A percentile compares a stretch with the other conserved stretches of the same genome.
phyloP scores from a whole-genome alignment of 2,888 invertebrate genomes.

The Aspidapion aeneum region DNA sequence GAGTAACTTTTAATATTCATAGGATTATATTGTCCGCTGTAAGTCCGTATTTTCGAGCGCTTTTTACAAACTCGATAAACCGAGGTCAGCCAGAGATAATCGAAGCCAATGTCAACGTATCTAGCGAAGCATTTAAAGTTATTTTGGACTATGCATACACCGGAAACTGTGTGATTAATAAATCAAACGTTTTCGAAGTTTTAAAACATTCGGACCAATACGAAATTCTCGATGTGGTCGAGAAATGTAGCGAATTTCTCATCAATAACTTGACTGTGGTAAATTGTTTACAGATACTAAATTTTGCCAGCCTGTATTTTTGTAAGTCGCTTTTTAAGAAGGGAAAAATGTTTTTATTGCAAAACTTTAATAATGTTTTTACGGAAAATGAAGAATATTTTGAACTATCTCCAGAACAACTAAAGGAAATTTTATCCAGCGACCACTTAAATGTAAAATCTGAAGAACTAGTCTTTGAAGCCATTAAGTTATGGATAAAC shows the following conservation, averaged over 20 bases:
- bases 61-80: constrained; percentile 66
- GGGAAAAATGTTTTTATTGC: constrained; percentile 46
- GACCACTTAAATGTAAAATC: constrained; percentile 69
- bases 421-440: constrained; percentile 61
- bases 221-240: constrained; percentile 68
- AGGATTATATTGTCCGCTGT: constrained; percentile 67
- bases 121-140: constrained; percentile 57
- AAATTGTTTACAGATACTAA: constrained; percentile 69
- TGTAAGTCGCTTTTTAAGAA: constrained; percentile 63
- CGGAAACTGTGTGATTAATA: constrained; percentile 60
- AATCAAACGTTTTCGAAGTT: constrained; percentile 66
- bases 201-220: constrained; percentile 70
- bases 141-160: constrained; percentile 76
- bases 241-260: constrained; percentile 65
- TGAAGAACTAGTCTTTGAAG: constrained; percentile 73
- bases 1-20: constrained; percentile 61
- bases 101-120: constrained; percentile 58
- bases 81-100: constrained; percentile 58
- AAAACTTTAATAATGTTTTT: constrained; percentile 48
- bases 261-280: constrained; percentile 59
- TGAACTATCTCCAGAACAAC: constrained; percentile 57
- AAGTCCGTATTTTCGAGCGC: constrained; percentile 68
- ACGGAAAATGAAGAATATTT: constrained; percentile 63
- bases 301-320: constrained; percentile 67
- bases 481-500: constrained; percentile 68